phyloP scores from a whole-genome alignment of 2,797 vertebrate genomes.

The Aselliscus stoliczkanus region DNA sequence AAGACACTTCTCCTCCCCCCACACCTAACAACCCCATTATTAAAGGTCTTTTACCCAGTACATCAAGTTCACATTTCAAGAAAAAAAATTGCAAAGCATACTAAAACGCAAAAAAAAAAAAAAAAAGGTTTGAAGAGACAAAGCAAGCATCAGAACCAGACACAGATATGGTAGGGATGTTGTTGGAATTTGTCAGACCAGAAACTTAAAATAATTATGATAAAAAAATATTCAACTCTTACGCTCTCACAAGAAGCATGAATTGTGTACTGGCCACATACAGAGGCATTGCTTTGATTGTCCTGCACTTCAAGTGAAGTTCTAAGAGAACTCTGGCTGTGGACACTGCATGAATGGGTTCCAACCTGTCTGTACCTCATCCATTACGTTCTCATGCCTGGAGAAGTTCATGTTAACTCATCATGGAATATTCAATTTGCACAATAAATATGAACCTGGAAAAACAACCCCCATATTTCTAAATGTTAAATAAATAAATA shows the following conservation, averaged over 20 bases:
- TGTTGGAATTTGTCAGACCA: background rate
- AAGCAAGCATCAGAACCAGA: background rate
- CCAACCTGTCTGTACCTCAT: conserved; percentile 18
- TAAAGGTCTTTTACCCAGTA: too few relatives aligned
- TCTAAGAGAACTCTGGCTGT: conserved; percentile 87
- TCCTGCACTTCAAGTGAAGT: conserved; percentile 79
- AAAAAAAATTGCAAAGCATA: background rate
- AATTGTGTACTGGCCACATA: conserved; percentile 92
- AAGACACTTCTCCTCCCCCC: background rate
- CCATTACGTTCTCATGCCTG: conserved; percentile 32
- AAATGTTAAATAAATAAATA: background rate
- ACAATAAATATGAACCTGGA: conserved; percentile 73
- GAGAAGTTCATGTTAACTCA: background rate
- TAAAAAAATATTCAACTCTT: conserved; percentile 87
- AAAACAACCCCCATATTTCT: background rate
- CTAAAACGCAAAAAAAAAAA: background rate
- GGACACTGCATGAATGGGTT: conserved; percentile 82
- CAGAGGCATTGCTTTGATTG: conserved; percentile 78
- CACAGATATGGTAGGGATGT: background rate
- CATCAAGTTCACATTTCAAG: background rate
- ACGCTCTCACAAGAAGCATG: conserved; percentile 87
- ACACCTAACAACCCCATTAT: too few relatives aligned
- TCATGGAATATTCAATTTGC: conserved; percentile 52
- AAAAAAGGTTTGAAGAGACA: background rate
- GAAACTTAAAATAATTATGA: background rate